Percentiles rank a stretch among this genome's conserved stretches.
Evolutionary conservation across 2,113 vertebrate species (phyloP).

Genomic region (Gobio gobio): DNA sequence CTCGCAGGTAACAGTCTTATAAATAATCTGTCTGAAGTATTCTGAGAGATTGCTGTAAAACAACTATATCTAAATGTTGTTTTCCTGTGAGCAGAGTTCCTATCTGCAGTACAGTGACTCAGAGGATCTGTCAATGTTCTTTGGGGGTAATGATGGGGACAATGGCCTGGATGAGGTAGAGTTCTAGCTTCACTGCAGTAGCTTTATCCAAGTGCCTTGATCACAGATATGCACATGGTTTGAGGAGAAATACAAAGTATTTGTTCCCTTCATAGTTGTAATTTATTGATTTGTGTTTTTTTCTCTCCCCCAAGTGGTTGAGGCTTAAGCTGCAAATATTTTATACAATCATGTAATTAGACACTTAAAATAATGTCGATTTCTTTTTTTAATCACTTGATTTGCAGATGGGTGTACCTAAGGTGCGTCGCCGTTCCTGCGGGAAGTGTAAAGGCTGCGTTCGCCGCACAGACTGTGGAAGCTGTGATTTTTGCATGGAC

Average conservation of each 20-base stretch:
- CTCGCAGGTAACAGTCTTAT: slow-evolving; percentile 64
- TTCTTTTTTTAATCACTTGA: neutral
- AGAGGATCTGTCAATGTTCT: slow-evolving; percentile 69
- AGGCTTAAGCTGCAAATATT: neutral
- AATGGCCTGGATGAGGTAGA: slow-evolving; percentile 44
- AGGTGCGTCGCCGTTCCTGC: slow-evolving; percentile 80
- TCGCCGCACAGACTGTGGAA: slow-evolving; percentile 83
- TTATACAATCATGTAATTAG: neutral
- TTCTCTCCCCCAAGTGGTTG: neutral
- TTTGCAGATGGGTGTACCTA: slow-evolving; percentile 69
- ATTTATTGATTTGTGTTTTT: no score
- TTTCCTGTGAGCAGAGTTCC: slow-evolving; percentile 48
- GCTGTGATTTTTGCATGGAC: slow-evolving; percentile 88
- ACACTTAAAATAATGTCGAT: neutral
- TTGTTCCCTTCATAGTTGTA: neutral
- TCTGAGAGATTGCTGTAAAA: neutral
- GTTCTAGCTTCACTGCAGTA: neutral
- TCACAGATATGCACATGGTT: neutral
- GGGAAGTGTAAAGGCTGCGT: slow-evolving; percentile 85
- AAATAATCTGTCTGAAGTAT: neutral
- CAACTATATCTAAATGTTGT: neutral
- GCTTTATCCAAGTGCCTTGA: neutral
- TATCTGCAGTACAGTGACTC: slow-evolving; percentile 72
- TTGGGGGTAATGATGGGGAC: slow-evolving; percentile 68
- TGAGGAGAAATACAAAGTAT: neutral